phyloP scores from a whole-genome alignment of 2,113 vertebrate genomes.

The Syngnathoides biaculeatus region DNA sequence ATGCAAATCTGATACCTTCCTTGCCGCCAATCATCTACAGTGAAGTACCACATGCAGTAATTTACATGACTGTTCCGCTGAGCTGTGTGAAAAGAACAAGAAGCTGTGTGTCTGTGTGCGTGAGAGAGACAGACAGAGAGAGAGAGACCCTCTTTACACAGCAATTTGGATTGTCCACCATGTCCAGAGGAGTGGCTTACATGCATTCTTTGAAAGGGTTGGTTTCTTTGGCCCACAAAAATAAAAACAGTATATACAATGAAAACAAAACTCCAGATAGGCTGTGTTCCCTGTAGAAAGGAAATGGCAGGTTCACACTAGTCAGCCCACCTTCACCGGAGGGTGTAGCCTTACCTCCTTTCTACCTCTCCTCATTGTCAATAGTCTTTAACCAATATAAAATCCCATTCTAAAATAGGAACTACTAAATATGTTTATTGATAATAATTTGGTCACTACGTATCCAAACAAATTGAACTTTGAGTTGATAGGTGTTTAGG shows the following conservation, averaged over 20 bases:
- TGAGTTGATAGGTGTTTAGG: neutral
- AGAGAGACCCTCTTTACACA: conserved; percentile 5
- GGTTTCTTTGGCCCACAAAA: conserved; percentile 7
- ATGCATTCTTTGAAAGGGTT: neutral
- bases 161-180: conserved; percentile 16
- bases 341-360: conserved; percentile 15
- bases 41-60: conserved; percentile 52
- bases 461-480: conserved; percentile 12
- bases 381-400: conserved; percentile 29
- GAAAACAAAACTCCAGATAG: neutral
- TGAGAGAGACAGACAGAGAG: no score
- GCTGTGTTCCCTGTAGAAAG: neutral
- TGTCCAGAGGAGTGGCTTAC: conserved; percentile 10
- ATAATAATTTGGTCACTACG: conserved; percentile 10
- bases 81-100: conserved; percentile 32
- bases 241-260: conserved; percentile 5
- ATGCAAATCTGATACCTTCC: neutral
- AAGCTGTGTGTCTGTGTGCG: neutral
- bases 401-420: conserved; percentile 29
- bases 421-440: conserved; percentile 5
- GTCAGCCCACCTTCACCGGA: conserved; percentile 13
- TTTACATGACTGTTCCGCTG: conserved; percentile 57
- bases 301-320: conserved; percentile 14
- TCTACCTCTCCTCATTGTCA: conserved; percentile 1
- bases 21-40: conserved; percentile 31